Evolutionary conservation across 2,888 invertebrate species (phyloP).

Genomic region (Amphiduros pacificus): DNA sequence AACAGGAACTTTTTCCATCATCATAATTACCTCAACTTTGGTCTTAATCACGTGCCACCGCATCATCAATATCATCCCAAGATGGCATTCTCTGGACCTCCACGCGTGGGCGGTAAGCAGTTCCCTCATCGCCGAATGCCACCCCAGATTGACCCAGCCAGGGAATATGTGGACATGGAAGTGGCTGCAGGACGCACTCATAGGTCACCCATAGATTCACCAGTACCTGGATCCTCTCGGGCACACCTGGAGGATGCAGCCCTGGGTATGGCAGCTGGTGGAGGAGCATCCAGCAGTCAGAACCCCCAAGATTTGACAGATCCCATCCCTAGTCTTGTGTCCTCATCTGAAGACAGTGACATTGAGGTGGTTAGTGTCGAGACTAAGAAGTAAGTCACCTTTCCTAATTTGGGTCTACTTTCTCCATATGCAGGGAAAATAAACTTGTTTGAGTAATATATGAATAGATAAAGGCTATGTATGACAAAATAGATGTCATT

Average conservation of each 20-base stretch:
- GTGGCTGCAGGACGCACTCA: background rate
- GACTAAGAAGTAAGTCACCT: slow-evolving; percentile 14
- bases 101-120: too few relatives aligned
- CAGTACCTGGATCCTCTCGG: too few relatives aligned
- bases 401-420: background rate
- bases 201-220: background rate
- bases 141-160: background rate
- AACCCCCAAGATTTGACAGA: background rate
- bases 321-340: background rate
- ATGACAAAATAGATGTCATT: too few relatives aligned
- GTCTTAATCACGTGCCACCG: background rate
- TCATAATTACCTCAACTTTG: background rate
- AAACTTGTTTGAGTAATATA: too few relatives aligned
- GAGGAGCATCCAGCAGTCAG: background rate
- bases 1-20: background rate
- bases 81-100: too few relatives aligned
- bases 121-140: background rate
- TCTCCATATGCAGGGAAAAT: too few relatives aligned
- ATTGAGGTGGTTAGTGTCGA: slow-evolving; percentile 23
- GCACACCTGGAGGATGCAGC: background rate
- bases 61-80: too few relatives aligned
- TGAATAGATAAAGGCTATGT: too few relatives aligned
- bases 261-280: background rate
- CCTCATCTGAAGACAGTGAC: slow-evolving; percentile 22
- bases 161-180: background rate